phyloP scores from a whole-genome alignment of 2,113 vertebrate species.

The Syngnathus scovelli region DNA sequence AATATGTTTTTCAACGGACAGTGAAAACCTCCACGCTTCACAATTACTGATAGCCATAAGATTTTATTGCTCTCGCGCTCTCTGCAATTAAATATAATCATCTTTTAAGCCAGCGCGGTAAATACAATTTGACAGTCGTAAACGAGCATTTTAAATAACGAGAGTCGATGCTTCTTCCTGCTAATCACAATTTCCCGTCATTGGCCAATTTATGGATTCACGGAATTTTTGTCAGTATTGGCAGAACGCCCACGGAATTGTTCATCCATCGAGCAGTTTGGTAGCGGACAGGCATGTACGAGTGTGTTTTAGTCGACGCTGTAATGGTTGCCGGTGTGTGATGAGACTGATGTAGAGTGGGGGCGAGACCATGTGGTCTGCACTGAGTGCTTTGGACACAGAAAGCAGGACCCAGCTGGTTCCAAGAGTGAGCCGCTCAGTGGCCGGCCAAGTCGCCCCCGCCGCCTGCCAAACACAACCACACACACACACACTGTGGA shows the following conservation, averaged over 20 bases:
- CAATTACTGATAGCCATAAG: background rate
- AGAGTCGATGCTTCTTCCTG: background rate
- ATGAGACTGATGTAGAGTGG: constrained; percentile 25
- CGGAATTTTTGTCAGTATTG: too few relatives aligned
- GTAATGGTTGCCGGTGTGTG: background rate
- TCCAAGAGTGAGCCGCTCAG: constrained; percentile 57
- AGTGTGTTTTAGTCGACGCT: background rate
- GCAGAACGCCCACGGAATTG: too few relatives aligned
- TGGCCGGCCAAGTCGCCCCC: constrained; percentile 58
- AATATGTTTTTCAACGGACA: background rate
- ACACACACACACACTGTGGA: constrained; percentile 21
- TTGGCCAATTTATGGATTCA: too few relatives aligned
- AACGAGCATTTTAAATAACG: background rate
- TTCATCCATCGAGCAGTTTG: background rate
- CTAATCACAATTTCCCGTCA: background rate
- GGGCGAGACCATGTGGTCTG: constrained; percentile 63
- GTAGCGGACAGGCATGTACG: background rate
- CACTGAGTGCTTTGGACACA: constrained; percentile 56
- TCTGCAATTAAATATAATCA: constrained; percentile 3
- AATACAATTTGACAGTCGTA: background rate
- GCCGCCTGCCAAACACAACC: constrained; percentile 53
- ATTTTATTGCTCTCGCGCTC: background rate
- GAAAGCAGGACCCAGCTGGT: constrained; percentile 70
- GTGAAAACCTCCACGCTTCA: background rate
- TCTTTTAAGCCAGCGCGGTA: constrained; percentile 1